phyloP scores from a whole-genome alignment of 2,797 vertebrate species.

The Lagorchestes hirsutus region DNA sequence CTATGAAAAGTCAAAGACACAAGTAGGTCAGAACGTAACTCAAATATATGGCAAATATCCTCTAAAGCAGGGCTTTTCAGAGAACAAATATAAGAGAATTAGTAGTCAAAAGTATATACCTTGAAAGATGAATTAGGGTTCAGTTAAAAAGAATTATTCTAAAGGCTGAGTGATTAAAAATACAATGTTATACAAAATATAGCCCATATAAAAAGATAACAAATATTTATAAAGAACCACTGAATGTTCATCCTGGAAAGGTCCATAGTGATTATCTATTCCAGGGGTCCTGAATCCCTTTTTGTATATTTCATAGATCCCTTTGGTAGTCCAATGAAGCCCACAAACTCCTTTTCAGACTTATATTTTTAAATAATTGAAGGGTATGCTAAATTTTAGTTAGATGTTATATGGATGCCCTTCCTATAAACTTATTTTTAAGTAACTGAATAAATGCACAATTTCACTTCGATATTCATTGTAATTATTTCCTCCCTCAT shows the following conservation, averaged over 20 bases:
- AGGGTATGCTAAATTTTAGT: neutral
- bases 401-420: neutral
- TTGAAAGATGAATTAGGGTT: conserved; percentile 8
- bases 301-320: neutral
- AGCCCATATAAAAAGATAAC: conserved; percentile 23
- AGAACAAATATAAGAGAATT: conserved; percentile 9
- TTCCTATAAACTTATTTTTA: neutral
- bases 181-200: conserved; percentile 22
- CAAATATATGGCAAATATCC: conserved; percentile 21
- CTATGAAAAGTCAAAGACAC: conserved; percentile 9
- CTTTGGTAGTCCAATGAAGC: neutral
- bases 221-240: neutral
- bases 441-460: neutral
- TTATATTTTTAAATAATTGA: neutral
- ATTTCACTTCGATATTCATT: neutral
- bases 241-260: neutral
- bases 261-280: neutral
- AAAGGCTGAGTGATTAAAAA: conserved; percentile 10
- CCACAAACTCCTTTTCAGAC: neutral
- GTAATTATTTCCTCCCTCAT: neutral
- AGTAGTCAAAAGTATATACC: conserved; percentile 12
- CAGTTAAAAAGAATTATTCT: conserved; percentile 46
- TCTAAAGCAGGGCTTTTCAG: neutral
- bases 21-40: conserved; percentile 32
- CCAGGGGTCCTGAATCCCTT: neutral